Evolutionary conservation across 1,140 invertebrate species (phyloP).

Genomic region (Drosophila nannoptera): DNA sequence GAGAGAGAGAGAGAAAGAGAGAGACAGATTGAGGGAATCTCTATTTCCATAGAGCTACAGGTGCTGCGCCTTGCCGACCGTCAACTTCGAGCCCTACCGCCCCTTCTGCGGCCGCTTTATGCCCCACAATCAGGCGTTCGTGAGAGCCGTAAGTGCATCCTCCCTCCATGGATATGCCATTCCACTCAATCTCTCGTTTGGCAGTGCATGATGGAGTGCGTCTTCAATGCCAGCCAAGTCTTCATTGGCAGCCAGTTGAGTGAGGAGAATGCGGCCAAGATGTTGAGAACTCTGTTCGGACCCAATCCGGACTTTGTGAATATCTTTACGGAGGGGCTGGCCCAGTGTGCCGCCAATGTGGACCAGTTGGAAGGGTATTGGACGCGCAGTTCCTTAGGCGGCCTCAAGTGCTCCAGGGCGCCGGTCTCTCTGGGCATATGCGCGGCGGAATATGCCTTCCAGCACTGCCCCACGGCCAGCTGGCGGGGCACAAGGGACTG

Average conservation of each 20-base stretch:
- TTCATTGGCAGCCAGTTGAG: slow-evolving; percentile 28
- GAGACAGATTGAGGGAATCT: neutral
- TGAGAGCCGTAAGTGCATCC: slow-evolving; percentile 44
- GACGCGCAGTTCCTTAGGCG: neutral
- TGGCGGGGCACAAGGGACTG: slow-evolving; percentile 42
- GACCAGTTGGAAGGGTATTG: slow-evolving; percentile 6
- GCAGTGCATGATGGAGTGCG: slow-evolving; percentile 54
- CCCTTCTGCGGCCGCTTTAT: slow-evolving; percentile 38
- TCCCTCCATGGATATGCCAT: neutral
- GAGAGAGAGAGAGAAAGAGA: too few species aligned
- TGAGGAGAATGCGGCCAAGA: slow-evolving; percentile 20
- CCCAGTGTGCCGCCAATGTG: slow-evolving; percentile 36
- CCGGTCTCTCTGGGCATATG: slow-evolving; percentile 35
- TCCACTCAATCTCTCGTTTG: neutral
- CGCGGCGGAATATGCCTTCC: slow-evolving; percentile 34
- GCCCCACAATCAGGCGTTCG: neutral
- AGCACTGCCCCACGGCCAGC: slow-evolving; percentile 45
- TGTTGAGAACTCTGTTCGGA: slow-evolving; percentile 39
- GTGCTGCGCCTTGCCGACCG: slow-evolving; percentile 38
- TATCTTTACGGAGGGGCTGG: slow-evolving; percentile 30
- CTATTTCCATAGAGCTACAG: neutral
- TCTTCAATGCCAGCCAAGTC: slow-evolving; percentile 39
- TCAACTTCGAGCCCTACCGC: slow-evolving; percentile 38
- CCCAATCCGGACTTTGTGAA: slow-evolving; percentile 36
- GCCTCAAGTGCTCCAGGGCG: slow-evolving; percentile 23